These are phyloP conservation scores for Passer montanus DNA, from an alignment of 2,113 vertebrate species.

Conservation along the genomic window DNA sequence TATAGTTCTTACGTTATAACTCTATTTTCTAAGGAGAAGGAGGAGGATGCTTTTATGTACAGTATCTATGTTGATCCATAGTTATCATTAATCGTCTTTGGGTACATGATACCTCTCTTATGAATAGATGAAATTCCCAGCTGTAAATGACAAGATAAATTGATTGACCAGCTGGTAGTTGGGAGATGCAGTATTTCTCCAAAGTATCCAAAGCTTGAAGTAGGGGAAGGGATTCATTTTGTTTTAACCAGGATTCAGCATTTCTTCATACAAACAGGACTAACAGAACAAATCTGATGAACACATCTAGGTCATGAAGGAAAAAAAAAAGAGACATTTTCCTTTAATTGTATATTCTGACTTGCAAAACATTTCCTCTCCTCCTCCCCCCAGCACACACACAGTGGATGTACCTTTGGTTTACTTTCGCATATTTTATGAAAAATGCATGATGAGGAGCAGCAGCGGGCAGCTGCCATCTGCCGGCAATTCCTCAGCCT, in stretches of 20 bases:
- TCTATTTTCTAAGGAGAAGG: neutral
- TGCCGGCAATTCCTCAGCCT: constrained; percentile 11
- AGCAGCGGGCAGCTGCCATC: neutral
- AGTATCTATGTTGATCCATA: neutral
- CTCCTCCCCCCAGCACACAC: neutral
- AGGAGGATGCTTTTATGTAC: neutral
- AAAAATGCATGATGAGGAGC: neutral
- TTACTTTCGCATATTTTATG: neutral
- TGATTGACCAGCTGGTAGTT: constrained; percentile 62
- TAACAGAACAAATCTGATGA: neutral
- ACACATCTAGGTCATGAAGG: neutral
- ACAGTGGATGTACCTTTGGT: neutral
- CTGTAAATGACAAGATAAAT: constrained; percentile 64
- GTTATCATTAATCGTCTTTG: constrained; percentile 37
- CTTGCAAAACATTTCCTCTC: neutral
- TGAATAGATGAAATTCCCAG: constrained; percentile 62
- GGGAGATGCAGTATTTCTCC: constrained; percentile 25
- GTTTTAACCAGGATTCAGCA: neutral
- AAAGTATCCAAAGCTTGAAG: constrained; percentile 28
- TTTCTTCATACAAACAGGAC: neutral
- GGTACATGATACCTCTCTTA: constrained; percentile 25
- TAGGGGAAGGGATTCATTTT: neutral
- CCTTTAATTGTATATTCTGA: neutral
- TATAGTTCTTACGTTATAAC: neutral
- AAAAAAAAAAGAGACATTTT: neutral